These are phyloP conservation scores for Eulithis prunata DNA, from an alignment of 2,888 invertebrate genomes.

Conservation along the genomic window DNA sequence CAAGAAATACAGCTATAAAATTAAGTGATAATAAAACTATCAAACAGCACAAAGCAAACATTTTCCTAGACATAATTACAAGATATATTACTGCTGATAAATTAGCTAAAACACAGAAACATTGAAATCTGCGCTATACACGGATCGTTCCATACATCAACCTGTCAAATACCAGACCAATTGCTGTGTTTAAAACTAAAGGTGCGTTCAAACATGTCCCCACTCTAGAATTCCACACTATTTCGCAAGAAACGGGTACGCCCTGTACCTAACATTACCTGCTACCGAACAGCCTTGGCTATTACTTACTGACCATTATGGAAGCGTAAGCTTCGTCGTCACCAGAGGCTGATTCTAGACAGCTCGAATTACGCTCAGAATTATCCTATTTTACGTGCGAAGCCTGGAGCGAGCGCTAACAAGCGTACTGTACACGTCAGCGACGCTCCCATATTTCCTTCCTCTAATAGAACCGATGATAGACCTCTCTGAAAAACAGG, in stretches of 20 bases:
- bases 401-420: slow-evolving; percentile 68
- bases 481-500: slow-evolving; percentile 68
- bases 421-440: slow-evolving; percentile 65
- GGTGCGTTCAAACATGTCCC: slow-evolving; percentile 69
- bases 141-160: slow-evolving; percentile 73
- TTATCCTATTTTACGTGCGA: slow-evolving; percentile 71
- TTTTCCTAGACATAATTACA: slow-evolving; percentile 49
- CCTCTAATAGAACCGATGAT: slow-evolving; percentile 73
- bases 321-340: slow-evolving; percentile 64
- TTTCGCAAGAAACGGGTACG: slow-evolving; percentile 75
- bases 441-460: slow-evolving; percentile 68
- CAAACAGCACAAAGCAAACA: slow-evolving; percentile 43
- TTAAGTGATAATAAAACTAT: slow-evolving; percentile 43
- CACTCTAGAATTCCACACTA: slow-evolving; percentile 68
- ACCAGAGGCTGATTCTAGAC: slow-evolving; percentile 76
- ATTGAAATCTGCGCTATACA: slow-evolving; percentile 29
- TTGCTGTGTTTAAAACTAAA: slow-evolving; percentile 70
- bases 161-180: slow-evolving; percentile 77
- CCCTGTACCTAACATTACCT: slow-evolving; percentile 60
- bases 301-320: slow-evolving; percentile 71
- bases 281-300: slow-evolving; percentile 81
- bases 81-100: slow-evolving; percentile 45
- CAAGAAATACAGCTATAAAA: slow-evolving; percentile 30
- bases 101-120: slow-evolving; percentile 30
- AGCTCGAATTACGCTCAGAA: slow-evolving; percentile 72